Conservation (phyloP, 2,888 invertebrate genomes). For the Aphrophora alni region DNA sequence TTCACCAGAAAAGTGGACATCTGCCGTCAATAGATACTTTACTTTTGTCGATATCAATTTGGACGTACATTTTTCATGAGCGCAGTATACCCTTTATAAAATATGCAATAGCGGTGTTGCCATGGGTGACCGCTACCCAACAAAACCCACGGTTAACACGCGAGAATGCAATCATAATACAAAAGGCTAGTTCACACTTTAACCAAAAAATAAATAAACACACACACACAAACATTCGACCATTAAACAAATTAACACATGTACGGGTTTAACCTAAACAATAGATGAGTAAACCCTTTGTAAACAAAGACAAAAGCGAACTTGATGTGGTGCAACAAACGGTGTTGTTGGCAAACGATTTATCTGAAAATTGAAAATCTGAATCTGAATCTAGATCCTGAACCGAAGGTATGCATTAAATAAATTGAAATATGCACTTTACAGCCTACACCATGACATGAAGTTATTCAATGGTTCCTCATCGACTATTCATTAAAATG, state of each 20-base stretch:
- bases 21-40: conserved; percentile 5
- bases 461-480: too few species aligned
- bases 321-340: background rate
- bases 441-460: too few species aligned
- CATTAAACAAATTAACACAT: conserved; percentile 2
- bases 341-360: background rate
- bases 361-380: background rate
- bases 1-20: background rate
- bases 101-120: conserved; percentile 2
- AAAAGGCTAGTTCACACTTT: background rate
- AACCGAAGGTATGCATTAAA: background rate
- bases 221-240: background rate
- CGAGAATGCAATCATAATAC: background rate
- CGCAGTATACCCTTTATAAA: background rate
- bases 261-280: background rate
- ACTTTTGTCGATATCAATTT: conserved; percentile 5
- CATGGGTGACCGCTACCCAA: conserved; percentile 2
- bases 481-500: too few species aligned
- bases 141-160: background rate
- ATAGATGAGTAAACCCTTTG: background rate
- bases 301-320: background rate
- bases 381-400: too few species aligned
- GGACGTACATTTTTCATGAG: background rate
- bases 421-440: too few species aligned
- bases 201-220: background rate